Percentiles rank a stretch among this genome's conserved stretches.
Evolutionary conservation across 1,140 invertebrate species (phyloP).

Genomic region (Drosophila triauraria): DNA sequence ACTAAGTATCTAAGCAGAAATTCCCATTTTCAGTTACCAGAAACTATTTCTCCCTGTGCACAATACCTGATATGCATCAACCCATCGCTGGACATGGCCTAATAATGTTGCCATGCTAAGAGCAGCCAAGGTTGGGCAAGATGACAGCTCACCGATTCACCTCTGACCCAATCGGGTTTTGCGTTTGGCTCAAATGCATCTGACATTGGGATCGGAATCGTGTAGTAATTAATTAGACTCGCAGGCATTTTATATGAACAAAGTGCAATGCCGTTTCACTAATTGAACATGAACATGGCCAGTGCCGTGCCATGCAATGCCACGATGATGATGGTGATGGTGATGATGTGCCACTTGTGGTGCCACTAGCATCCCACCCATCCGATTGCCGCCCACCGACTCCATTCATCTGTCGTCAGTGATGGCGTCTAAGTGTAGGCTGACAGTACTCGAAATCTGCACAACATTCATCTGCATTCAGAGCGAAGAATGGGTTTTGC

Average conservation of each 20-base stretch:
- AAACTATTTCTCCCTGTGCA: not conserved
- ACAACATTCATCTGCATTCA: constrained; percentile 51
- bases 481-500: constrained; percentile 9
- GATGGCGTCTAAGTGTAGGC: constrained; percentile 64
- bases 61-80: not conserved
- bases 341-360: constrained; percentile 28
- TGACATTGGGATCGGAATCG: constrained; percentile 31
- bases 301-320: not conserved
- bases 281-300: constrained; percentile 79
- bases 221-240: constrained; percentile 79
- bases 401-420: constrained; percentile 56
- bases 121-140: constrained; percentile 20
- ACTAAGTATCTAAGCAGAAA: rapidly evolving
- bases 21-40: not conserved
- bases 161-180: constrained; percentile 18
- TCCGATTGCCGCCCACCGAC: not conserved
- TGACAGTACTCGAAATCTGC: constrained; percentile 71
- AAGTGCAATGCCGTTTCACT: constrained; percentile 59
- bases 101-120: constrained; percentile 8
- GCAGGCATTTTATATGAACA: constrained; percentile 77
- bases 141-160: constrained; percentile 29
- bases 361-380: not conserved
- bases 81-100: constrained; percentile 10
- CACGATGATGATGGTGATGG: constrained; percentile 5
- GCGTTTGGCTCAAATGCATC: constrained; percentile 28